These are phyloP conservation scores for Nesoenas mayeri DNA, from an alignment of 2,113 vertebrate genomes.

Conservation along the genomic window DNA sequence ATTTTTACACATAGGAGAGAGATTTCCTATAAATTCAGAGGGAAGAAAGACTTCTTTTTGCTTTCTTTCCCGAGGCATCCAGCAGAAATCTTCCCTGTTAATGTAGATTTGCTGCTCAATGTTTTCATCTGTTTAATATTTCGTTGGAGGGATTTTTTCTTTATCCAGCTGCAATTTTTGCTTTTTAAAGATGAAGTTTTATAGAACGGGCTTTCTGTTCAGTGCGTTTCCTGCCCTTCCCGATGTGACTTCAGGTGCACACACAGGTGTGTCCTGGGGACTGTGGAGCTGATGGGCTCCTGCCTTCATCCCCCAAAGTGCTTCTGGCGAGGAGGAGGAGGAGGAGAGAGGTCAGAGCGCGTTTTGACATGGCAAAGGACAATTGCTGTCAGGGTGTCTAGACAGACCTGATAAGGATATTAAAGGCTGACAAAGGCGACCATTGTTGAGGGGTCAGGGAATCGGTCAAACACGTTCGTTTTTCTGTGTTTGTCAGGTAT, in stretches of 20 bases:
- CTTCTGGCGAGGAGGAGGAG: background rate
- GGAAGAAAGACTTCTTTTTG: background rate
- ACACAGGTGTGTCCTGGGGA: constrained; percentile 16
- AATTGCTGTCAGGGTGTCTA: constrained; percentile 74
- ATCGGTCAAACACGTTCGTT: constrained; percentile 54
- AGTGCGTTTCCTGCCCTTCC: rapidly evolving
- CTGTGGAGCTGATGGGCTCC: background rate
- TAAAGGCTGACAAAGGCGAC: constrained; percentile 70
- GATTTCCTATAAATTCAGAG: background rate
- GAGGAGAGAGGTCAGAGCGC: constrained; percentile 56
- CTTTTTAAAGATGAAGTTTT: too few species aligned
- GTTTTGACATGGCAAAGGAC: constrained; percentile 49
- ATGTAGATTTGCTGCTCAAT: rapidly evolving
- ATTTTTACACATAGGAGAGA: background rate
- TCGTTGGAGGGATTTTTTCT: background rate
- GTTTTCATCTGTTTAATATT: rapidly evolving
- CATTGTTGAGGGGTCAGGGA: constrained; percentile 77
- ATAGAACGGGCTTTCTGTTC: background rate
- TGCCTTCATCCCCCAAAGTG: background rate
- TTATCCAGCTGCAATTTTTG: background rate
- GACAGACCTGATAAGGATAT: constrained; percentile 81
- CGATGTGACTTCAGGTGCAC: background rate
- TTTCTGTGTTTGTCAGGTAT: constrained; percentile 61
- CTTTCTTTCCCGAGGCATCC: background rate
- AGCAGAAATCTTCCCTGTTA: rapidly evolving